Percentiles rank a stretch among this genome's conserved stretches.
These are phyloP conservation scores for Theropithecus gelada DNA, from an alignment of 2,113 vertebrate species.

Conservation along the genomic window DNA sequence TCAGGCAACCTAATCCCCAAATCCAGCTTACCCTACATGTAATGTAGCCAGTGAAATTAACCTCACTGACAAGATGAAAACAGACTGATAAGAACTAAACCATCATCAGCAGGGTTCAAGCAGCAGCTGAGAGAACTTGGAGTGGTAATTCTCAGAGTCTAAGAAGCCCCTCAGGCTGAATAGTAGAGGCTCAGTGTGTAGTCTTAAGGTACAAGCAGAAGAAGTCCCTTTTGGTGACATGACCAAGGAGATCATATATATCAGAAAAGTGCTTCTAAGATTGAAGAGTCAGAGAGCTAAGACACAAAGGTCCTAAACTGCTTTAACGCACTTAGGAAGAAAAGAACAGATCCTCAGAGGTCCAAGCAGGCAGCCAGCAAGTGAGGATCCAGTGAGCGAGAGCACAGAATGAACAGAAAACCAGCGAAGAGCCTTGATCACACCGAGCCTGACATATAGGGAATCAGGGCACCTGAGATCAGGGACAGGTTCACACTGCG, in stretches of 20 bases:
- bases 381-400: too few relatives aligned
- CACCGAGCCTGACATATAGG: neutral
- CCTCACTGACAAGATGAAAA: neutral
- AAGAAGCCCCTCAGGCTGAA: neutral
- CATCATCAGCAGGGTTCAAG: neutral
- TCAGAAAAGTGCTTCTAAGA: constrained; percentile 9
- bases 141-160: neutral
- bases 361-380: neutral
- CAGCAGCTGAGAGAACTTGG: neutral
- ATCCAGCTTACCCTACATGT: neutral
- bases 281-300: neutral
- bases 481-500: neutral
- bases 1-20: neutral
- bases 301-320: neutral
- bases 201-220: neutral
- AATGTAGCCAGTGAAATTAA: neutral
- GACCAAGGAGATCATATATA: neutral
- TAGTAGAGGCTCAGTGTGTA: neutral
- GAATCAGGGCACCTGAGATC: neutral
- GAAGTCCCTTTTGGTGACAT: neutral
- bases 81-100: neutral
- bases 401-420: neutral
- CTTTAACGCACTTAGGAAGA: neutral
- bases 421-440: neutral
- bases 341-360: neutral